These are phyloP conservation scores for Ophioninae sp. DNA, from an alignment of 2,888 invertebrate genomes.

Conservation along the genomic window DNA sequence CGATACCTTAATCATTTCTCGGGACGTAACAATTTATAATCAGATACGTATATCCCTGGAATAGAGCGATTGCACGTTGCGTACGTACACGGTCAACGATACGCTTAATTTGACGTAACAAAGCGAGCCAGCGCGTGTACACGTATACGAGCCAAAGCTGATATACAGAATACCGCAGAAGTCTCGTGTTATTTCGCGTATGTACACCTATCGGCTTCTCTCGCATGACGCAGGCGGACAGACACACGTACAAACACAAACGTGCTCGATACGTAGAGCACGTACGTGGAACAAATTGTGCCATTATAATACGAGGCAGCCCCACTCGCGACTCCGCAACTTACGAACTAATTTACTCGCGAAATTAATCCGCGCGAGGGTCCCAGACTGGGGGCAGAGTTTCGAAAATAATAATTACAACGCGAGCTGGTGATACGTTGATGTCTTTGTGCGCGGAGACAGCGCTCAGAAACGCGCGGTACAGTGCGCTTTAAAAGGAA, in stretches of 20 bases:
- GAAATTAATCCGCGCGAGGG: conserved; percentile 71
- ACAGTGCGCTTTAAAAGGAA: conserved; percentile 1
- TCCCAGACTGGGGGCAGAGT: conserved; percentile 67
- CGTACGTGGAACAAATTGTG: background rate
- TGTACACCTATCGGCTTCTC: conserved; percentile 41
- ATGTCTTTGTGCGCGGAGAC: conserved; percentile 28
- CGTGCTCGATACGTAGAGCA: background rate
- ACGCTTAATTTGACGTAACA: conserved; percentile 70
- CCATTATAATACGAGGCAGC: conserved; percentile 52
- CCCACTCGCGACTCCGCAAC: conserved; percentile 61
- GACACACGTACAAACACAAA: conserved; percentile 3
- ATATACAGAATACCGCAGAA: conserved; percentile 26
- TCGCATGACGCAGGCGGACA: too few relatives aligned
- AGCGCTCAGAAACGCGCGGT: conserved; percentile 9
- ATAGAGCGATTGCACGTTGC: conserved; percentile 55
- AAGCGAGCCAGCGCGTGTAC: conserved; percentile 53
- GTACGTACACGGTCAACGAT: conserved; percentile 59
- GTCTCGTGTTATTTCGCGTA: conserved; percentile 26
- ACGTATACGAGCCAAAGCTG: conserved; percentile 34
- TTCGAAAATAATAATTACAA: conserved; percentile 72
- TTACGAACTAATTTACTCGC: conserved; percentile 72
- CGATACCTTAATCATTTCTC: too few relatives aligned
- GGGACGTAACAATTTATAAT: background rate
- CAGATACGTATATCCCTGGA: conserved; percentile 3
- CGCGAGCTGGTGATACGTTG: conserved; percentile 45